Conservation (phyloP, 1,140 invertebrate species). For the Telenomus remus region DNA sequence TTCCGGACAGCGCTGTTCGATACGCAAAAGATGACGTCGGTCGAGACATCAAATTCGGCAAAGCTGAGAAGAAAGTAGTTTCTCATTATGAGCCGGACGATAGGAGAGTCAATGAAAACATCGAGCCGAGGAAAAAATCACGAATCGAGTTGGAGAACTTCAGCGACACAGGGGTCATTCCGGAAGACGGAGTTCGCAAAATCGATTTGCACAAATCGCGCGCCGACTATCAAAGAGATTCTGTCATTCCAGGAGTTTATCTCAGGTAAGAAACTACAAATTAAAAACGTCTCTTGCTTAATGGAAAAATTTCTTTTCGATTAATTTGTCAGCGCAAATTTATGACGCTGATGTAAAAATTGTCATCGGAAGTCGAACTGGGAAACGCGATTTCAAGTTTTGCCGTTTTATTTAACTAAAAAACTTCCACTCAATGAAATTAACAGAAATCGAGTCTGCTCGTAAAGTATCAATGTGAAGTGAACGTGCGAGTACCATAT, state of each 20-base stretch:
- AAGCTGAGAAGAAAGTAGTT: conserved; percentile 61
- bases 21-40: conserved; percentile 61
- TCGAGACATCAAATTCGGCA: conserved; percentile 56
- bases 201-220: conserved; percentile 52
- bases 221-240: conserved; percentile 55
- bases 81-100: conserved; percentile 61
- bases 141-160: conserved; percentile 69
- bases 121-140: conserved; percentile 61
- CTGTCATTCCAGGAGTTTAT: conserved; percentile 65
- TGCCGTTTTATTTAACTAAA: no score
- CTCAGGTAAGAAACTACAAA: conserved; percentile 59
- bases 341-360: no score
- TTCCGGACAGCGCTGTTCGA: conserved; percentile 57
- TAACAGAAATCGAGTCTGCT: no score
- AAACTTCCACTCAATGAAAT: no score
- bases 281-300: background rate
- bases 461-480: conserved; percentile 8
- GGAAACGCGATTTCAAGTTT: background rate
- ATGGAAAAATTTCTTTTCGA: no score
- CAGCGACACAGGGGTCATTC: conserved; percentile 64
- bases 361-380: no score
- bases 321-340: no score
- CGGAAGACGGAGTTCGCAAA: conserved; percentile 63
- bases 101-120: conserved; percentile 57
- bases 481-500: conserved; percentile 16